A percentile compares a stretch with the other conserved stretches of the same genome.
These are phyloP conservation scores for Notodonta ziczac DNA, from an alignment of 2,888 invertebrate genomes.

Conservation along the genomic window DNA sequence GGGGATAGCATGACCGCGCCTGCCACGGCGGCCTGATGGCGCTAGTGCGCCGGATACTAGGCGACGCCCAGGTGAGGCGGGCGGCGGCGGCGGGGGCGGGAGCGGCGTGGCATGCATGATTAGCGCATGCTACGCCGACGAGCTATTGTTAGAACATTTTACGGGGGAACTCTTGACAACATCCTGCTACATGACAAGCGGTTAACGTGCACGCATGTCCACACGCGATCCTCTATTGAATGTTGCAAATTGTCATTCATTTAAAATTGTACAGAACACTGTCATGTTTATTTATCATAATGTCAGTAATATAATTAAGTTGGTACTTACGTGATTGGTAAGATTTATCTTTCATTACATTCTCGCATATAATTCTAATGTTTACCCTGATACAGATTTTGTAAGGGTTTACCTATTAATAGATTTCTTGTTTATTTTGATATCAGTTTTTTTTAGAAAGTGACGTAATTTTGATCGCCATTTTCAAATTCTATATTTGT, in stretches of 20 bases:
- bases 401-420: too few species aligned
- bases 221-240: conserved; percentile 30
- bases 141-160: conserved; percentile 37
- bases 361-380: too few species aligned
- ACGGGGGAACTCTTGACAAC: conserved; percentile 36
- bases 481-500: too few species aligned
- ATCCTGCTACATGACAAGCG: conserved; percentile 35
- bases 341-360: too few species aligned
- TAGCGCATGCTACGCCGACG: conserved; percentile 39
- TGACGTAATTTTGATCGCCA: too few species aligned
- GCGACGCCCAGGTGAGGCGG: conserved; percentile 91
- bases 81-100: neutral
- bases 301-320: too few species aligned
- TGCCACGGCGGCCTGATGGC: conserved; percentile 91
- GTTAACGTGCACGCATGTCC: conserved; percentile 26
- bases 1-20: conserved; percentile 83
- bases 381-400: too few species aligned
- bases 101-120: conserved; percentile 37
- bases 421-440: too few species aligned
- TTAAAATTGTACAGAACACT: neutral
- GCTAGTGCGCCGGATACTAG: conserved; percentile 93
- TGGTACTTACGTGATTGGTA: too few species aligned
- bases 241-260: conserved; percentile 10
- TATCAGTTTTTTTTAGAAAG: too few species aligned
- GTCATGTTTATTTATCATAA: too few species aligned